Base-by-base conservation (phyloP, 2,797 vertebrate genomes). In the Taenioides sp. region DNA sequence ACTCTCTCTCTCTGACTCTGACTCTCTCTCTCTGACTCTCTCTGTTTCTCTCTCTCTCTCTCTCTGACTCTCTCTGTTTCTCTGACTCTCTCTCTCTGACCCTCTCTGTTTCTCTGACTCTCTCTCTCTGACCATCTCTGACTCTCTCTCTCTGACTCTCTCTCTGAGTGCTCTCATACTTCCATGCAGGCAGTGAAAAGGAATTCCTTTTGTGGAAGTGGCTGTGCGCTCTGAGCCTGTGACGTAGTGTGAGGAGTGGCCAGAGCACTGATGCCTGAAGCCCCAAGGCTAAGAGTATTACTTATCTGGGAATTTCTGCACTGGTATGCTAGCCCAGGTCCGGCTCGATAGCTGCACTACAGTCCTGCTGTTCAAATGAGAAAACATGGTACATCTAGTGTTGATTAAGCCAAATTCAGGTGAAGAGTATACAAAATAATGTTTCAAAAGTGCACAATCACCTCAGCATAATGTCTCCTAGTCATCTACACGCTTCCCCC, bases 161-260 rank as follows among this genome's bases (percentile, higher is more conserved):
- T 43, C 12, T 43, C 40, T 64, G 67, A 77, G 27, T 62, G 70
- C 85, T 28, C 82, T 78, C 80, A 77, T 85, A 79, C 88, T 85
- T 86, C 80, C 84, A 89, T 70, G 79, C 86, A 86, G 81, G 80
- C 86, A 73, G 86, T 82, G 85, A 90, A 88, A 94, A 95, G 92
- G 92, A 95, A 95, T 95, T 95, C 92, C 91, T 96, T 95, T 94
- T 94, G 92, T 95, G 94, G 92, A 90, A 93, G 81, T 93, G 84
- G 86, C 82, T 85, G 88, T 76, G 82, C 74, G 85, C 90, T 88
- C 74, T 81, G 76, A 84, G 83, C 71, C 40, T 43, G 61, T 93
- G 92, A 93, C 85, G 90, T 90, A 76, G 83, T 55, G 2, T 9
- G 78, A 87, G 91, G 92, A 79, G 91, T 80, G 80, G 85, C 85